Evolutionary conservation across 2,888 invertebrate species (phyloP), one percentile per base, ranked within the genome.

Genomic region (Apamea anceps): DNA sequence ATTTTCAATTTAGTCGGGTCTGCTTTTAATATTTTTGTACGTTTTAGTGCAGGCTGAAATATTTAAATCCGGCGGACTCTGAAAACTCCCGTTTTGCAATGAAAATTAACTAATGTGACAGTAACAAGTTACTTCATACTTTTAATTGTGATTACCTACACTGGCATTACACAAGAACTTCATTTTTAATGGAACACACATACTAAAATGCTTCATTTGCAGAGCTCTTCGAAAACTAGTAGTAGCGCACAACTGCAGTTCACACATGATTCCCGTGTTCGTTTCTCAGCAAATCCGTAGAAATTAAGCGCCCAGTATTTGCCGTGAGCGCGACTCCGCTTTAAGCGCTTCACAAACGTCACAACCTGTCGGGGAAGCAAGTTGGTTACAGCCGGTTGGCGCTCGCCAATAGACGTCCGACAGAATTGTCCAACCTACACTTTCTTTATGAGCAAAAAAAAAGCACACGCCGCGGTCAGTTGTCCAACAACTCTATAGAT

Each of bases 301-400:
- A 92, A 91, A 92, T 92, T 92, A 92, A 92, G 87, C 90, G 68
- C 74, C 85, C 89, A 81, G 89, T 90, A 88, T 91, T 92, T 91
- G 87, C 90, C 62, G 77, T 78, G 65, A 79, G 76, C 80, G 70
- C 80, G 42, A 66, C 51, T 79, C 74, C 51, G 80, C 25, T 79
- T 79, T 65, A 78, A 57, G 42, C 37, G 18, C 10, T 45, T 28
- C 28, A 15, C 15, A 37, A 37, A 81, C 63, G 13, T 79, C 82
- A 37, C 63, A 21, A 32, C 5, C 13, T 18, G 51, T 63, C 28
- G 28, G 48, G 1, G 32, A 0, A 28, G 13, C 6, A 8, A 7
- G 37, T 62, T 77, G 12, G 25, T 37, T 28, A 18, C 37, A 72
- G 42, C 10, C 15, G 18, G 5, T 25, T 54, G 1, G 5, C 10